Base-by-base conservation (phyloP, 1,140 invertebrate genomes). In the Caenorhabditis latens region DNA sequence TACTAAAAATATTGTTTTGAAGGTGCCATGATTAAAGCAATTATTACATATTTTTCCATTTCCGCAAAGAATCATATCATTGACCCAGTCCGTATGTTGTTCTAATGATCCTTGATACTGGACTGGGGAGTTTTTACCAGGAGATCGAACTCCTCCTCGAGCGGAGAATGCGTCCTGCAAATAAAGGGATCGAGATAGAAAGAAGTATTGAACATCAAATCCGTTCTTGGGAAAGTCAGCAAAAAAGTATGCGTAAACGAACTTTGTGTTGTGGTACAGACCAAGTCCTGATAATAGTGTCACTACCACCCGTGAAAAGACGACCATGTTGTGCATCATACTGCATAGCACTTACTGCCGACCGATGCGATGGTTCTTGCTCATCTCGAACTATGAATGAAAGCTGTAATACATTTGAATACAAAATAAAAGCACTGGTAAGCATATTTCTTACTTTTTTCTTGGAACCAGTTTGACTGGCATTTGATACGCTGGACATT, bases 71-170 rank as follows among this genome's bases (percentile, higher is more conserved):
- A 99, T 96, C 93, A 99, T 98, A 94, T 99, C 98, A 94, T 99
- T 99, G 16, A 99, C 97, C 98, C 98, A 99, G 93, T 99, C 98
- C 21, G 97, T 99, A 92, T 99, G 98, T 94, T 99, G 98, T 88
- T 95, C 94, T 93, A 95, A 94, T 2, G 97, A 98, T 91, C 83
- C 19, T 84, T 46, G 83, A 95, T 95, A 84, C n/a, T 90, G 98
- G 96, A 91, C 96, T 85, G 71, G 89, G 88, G 57, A 84, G 86
- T 14, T 57, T 24, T 42, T 57, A 50, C 53, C 63, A 11, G 46
- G 40, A 11, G 42, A 53, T 11, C 53, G 71, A 24, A 79, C 71
- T 79, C 71, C 71, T 5, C 71, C 71, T 11, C 71, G 71, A 50
- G 71, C 71, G 9, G 46, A 91, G 8, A 89, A 86, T 86, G 46